A percentile compares a stretch with the other conserved stretches of the same genome.
Evolutionary conservation across 2,113 vertebrate genomes (phyloP).

Genomic region (Cyanoliseus patagonus): DNA sequence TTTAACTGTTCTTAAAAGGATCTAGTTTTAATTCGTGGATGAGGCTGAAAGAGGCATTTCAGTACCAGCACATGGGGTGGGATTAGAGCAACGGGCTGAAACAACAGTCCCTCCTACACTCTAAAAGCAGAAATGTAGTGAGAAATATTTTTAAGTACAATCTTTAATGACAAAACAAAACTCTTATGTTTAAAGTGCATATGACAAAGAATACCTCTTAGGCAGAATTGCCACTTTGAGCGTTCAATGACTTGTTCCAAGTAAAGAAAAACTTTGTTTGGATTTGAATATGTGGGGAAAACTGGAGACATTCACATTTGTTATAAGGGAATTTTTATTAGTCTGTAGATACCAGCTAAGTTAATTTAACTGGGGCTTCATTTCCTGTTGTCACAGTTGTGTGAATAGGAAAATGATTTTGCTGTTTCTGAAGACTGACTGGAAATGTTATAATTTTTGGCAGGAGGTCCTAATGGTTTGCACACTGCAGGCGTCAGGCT

Average conservation of each 20-base stretch:
- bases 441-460: not conserved
- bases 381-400: not conserved
- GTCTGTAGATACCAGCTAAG: not conserved
- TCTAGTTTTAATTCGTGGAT: not conserved
- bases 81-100: not conserved
- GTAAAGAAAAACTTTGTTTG: not conserved
- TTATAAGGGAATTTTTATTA: not conserved
- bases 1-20: not conserved
- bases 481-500: not conserved
- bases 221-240: not conserved
- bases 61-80: not conserved
- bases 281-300: not conserved
- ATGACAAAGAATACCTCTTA: not conserved
- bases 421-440: not conserved
- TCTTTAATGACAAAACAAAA: not conserved
- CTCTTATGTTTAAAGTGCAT: not conserved
- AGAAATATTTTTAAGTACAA: not conserved
- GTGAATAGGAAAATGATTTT: not conserved
- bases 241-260: not conserved
- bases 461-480: not conserved
- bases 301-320: not conserved
- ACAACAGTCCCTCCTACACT: not conserved
- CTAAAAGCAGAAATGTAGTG: not conserved
- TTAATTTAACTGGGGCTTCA: not conserved
- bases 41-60: not conserved